Evolutionary conservation across 2,888 invertebrate species (phyloP).

Genomic region (Harpalus rubripes): DNA sequence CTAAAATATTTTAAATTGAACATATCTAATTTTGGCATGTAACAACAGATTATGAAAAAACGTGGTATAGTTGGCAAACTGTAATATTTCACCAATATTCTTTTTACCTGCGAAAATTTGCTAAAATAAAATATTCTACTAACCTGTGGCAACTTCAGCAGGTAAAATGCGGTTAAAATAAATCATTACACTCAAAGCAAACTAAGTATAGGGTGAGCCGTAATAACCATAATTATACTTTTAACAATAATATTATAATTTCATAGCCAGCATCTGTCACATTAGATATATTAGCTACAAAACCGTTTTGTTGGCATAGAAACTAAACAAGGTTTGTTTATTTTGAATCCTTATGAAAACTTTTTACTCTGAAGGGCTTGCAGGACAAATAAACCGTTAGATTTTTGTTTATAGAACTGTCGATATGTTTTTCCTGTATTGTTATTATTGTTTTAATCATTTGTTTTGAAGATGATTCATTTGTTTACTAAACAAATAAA

Average conservation of each 20-base stretch:
- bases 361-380: slow-evolving; percentile 21
- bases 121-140: slow-evolving; percentile 8
- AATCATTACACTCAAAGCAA: slow-evolving; percentile 23
- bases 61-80: neutral
- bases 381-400: slow-evolving; percentile 10
- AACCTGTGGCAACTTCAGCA: slow-evolving; percentile 22
- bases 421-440: neutral
- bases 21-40: no score
- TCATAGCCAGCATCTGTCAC: slow-evolving; percentile 37
- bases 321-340: slow-evolving; percentile 35
- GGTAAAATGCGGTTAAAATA: slow-evolving; percentile 46
- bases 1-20: no score
- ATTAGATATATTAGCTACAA: slow-evolving; percentile 26
- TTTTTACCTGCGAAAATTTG: neutral
- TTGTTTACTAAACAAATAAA: neutral
- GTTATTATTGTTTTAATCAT: slow-evolving; percentile 18
- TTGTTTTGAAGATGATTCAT: no score
- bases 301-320: slow-evolving; percentile 12
- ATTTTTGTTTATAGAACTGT: neutral
- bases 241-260: slow-evolving; percentile 54
- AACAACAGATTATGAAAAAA: no score
- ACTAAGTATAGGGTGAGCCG: slow-evolving; percentile 21
- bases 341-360: slow-evolving; percentile 3
- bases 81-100: neutral
- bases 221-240: slow-evolving; percentile 53